These are phyloP conservation scores for Bos indicus DNA, from an alignment of 2,113 vertebrate genomes.

Conservation along the genomic window DNA sequence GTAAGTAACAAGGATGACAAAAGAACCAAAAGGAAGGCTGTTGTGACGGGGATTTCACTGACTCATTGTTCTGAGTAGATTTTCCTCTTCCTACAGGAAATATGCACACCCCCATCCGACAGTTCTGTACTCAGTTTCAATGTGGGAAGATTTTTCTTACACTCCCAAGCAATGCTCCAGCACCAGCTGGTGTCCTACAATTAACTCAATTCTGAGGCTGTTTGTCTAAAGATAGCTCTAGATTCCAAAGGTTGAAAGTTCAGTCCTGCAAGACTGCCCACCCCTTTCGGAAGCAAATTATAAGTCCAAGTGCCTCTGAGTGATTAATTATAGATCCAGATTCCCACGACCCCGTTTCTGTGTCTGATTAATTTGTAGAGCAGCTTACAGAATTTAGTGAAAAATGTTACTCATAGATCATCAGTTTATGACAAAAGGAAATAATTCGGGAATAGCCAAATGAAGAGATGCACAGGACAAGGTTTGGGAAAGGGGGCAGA, in stretches of 20 bases:
- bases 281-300: too few relatives aligned
- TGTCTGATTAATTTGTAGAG: background rate
- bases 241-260: background rate
- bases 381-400: background rate
- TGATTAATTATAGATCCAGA: too few relatives aligned
- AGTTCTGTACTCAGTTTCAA: background rate
- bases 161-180: background rate
- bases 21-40: background rate
- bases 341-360: background rate
- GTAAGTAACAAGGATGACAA: background rate
- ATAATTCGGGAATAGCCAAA: background rate
- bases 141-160: background rate
- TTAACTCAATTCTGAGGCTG: background rate
- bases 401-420: background rate
- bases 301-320: background rate
- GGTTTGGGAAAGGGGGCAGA: background rate
- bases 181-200: background rate
- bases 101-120: accelerated
- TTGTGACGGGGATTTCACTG: background rate
- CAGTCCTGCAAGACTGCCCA: background rate
- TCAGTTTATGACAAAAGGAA: background rate
- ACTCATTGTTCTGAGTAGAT: background rate
- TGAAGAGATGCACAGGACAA: background rate
- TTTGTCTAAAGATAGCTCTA: background rate
- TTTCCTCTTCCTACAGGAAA: background rate